Conservation (phyloP, 64 coral and sea anemone genomes). For the Pocillopora verrucosa region DNA sequence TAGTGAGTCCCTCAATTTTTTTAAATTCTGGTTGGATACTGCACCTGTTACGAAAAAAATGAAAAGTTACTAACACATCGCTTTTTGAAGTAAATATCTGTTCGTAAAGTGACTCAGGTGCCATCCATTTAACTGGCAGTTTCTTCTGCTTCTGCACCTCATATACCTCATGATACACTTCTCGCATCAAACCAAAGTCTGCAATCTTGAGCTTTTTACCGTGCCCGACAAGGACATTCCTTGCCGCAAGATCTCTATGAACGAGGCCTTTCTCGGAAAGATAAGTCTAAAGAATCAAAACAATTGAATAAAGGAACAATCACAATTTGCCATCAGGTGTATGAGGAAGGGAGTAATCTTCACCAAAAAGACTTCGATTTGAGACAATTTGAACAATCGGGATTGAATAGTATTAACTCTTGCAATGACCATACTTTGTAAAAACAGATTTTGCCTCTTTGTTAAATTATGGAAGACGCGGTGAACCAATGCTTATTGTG, state of each 20-base stretch:
- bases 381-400: too few relatives aligned
- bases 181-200: constrained; percentile 58
- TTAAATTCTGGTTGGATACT: neutral
- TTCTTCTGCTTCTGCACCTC: constrained; percentile 22
- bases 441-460: too few relatives aligned
- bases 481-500: too few relatives aligned
- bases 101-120: constrained; percentile 51
- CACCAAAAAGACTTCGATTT: too few relatives aligned
- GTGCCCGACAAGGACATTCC: constrained; percentile 52
- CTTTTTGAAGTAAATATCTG: constrained; percentile 50
- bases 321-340: too few relatives aligned
- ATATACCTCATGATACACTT: constrained; percentile 53
- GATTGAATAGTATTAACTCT: too few relatives aligned
- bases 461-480: too few relatives aligned
- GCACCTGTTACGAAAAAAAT: neutral
- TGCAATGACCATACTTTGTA: too few relatives aligned
- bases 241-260: constrained; percentile 51
- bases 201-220: constrained; percentile 50
- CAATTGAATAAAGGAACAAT: neutral
- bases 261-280: constrained; percentile 43
- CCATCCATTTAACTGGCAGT: constrained; percentile 65
- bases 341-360: neutral
- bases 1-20: too few relatives aligned
- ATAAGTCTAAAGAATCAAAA: constrained; percentile 3
- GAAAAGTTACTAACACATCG: constrained; percentile 33